Base-by-base conservation (phyloP, 2,797 vertebrate species). In the Furcifer pardalis region DNA sequence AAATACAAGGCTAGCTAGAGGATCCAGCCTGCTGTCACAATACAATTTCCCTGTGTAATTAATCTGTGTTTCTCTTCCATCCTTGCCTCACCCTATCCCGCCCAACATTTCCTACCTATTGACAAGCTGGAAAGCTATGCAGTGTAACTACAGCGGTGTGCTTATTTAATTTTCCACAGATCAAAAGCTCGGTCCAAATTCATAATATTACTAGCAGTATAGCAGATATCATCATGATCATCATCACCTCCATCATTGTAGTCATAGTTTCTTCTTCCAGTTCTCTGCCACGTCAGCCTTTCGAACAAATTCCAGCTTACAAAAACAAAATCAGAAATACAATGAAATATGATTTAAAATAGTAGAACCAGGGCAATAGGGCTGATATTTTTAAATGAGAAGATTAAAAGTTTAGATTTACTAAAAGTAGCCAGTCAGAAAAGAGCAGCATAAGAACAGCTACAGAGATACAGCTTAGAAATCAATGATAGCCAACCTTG, bases 1-100 rank as follows among this genome's bases (percentile, higher is more conserved):
- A 86, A 27, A 66, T 87, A 84, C 30, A 91, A 83, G 30, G 46
- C 13, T 13, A 1, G 3, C 7, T 82, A 66, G 46, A 82, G 30
- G 68, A 66, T 75, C 30, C 8, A n/a, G 35, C 3, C n/a, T 32
- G 30, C 74, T 7, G 10, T 59, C 59, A 21, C 65, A 77, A 60
- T 65, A 32, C 35, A 37, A 4, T n/a, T 21, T 66, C 10, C 52
- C 46, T 56, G 7, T 35, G 32, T 62, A 63, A 6, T 44, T 49
- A 60, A 59, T 84, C 13, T 52, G 15, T 23, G 1, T 42, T 52
- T 60, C 15, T 9, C 23, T 2, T 37, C n/a, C 13, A 17, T 35
- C 4, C 32, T 13, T 42, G 2, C 13, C 49, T 6, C 10, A n/a
- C 19, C 44, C 44, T 30, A 66, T 1, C n/a, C 27, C 40, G 12